phyloP scores from a whole-genome alignment of 2,113 vertebrate genomes.

The Sebastes fasciatus region DNA sequence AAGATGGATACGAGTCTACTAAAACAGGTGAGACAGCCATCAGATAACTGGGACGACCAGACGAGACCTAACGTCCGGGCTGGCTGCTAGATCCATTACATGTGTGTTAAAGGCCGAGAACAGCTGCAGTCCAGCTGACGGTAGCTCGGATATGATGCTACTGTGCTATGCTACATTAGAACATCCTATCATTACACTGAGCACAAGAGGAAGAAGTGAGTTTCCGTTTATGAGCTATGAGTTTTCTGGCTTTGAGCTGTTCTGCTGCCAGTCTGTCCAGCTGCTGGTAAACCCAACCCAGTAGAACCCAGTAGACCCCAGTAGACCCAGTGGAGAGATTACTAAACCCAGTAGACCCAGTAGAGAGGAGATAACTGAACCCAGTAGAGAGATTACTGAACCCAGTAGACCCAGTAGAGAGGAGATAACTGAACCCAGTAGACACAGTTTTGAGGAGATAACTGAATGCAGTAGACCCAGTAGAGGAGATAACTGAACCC shows the following conservation, averaged over 20 bases:
- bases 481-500: no score
- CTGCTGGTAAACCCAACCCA: not conserved
- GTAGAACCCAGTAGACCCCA: not conserved
- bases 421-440: no score
- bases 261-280: not conserved
- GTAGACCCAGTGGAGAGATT: no score
- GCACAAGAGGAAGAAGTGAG: not conserved
- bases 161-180: not conserved
- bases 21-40: conserved; percentile 51
- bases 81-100: not conserved
- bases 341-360: no score
- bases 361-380: no score
- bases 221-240: not conserved
- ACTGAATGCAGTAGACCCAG: no score
- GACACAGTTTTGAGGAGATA: no score
- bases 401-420: no score
- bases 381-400: no score
- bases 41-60: not conserved
- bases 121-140: not conserved
- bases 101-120: not conserved
- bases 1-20: conserved; percentile 43
- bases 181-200: not conserved
- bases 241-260: not conserved
- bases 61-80: not conserved
- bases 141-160: no score